These are phyloP conservation scores for Potamarius usumacintae DNA, from an alignment of 2,113 vertebrate genomes.

Conservation along the genomic window DNA sequence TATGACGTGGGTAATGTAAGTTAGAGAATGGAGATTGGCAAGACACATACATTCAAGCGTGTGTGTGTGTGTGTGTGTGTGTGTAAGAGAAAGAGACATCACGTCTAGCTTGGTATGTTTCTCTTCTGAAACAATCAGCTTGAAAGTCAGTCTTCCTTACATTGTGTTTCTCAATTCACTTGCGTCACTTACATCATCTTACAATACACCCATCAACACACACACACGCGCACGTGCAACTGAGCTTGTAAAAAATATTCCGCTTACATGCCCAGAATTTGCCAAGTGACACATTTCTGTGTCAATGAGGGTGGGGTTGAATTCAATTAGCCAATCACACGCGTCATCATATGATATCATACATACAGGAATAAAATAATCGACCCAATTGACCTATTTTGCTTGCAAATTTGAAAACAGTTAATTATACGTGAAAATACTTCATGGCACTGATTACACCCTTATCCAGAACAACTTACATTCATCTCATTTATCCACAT, in stretches of 20 bases:
- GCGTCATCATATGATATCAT: background rate
- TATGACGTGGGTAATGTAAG: constrained; percentile 27
- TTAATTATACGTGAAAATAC: background rate
- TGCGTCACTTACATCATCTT: background rate
- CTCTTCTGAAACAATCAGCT: constrained; percentile 64
- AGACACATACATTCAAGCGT: background rate
- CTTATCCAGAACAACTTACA: background rate
- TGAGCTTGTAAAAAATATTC: background rate
- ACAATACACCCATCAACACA: background rate
- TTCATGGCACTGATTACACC: background rate
- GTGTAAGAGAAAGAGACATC: constrained; percentile 34
- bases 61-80: constrained; percentile 33
- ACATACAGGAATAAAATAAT: background rate
- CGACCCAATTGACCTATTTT: background rate
- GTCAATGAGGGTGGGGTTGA: background rate
- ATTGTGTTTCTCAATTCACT: constrained; percentile 66
- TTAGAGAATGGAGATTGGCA: background rate
- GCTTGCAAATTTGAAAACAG: background rate
- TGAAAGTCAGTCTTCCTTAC: constrained; percentile 66
- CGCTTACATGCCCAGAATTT: background rate
- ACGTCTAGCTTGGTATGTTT: constrained; percentile 51
- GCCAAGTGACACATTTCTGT: background rate
- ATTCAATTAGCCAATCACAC: background rate
- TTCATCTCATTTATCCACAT: too few relatives aligned
- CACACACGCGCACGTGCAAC: background rate